Percentiles rank a stretch among this genome's conserved stretches.
Evolutionary conservation across 2,888 invertebrate genomes (phyloP).

Genomic region (Mimumesa dahlbomi): DNA sequence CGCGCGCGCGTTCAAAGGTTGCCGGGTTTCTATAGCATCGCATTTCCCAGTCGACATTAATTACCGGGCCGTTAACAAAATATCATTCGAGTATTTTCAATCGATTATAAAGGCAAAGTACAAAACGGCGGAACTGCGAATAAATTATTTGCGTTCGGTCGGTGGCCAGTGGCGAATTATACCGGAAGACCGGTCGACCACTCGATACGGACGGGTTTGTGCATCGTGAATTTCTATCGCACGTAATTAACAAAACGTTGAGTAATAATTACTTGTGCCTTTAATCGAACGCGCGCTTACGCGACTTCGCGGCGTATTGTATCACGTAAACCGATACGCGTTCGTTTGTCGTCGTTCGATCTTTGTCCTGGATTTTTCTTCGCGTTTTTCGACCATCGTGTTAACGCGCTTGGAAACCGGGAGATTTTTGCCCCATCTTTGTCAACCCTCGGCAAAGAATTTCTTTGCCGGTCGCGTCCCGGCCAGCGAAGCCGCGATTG

Average conservation of each 20-base stretch:
- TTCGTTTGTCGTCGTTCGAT: slow-evolving; percentile 5
- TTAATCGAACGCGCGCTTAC: slow-evolving; percentile 48
- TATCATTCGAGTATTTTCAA: slow-evolving; percentile 53
- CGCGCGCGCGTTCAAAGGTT: slow-evolving; percentile 10
- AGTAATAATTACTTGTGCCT: slow-evolving; percentile 74
- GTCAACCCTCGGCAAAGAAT: not conserved
- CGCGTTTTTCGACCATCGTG: not conserved
- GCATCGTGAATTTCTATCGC: slow-evolving; percentile 47
- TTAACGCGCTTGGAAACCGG: slow-evolving; percentile 18
- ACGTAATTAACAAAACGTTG: slow-evolving; percentile 73
- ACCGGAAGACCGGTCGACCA: slow-evolving; percentile 50
- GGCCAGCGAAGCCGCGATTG: slow-evolving; percentile 51
- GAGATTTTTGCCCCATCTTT: slow-evolving; percentile 1
- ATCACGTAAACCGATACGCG: not conserved
- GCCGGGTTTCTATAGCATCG: slow-evolving; percentile 4
- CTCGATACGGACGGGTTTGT: slow-evolving; percentile 6
- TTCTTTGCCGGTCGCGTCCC: slow-evolving; percentile 25
- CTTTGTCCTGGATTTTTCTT: not conserved
- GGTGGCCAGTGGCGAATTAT: slow-evolving; percentile 48
- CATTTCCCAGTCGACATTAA: slow-evolving; percentile 38
- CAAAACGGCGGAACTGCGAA: slow-evolving; percentile 54
- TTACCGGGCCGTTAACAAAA: slow-evolving; percentile 48
- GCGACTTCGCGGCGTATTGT: slow-evolving; percentile 24
- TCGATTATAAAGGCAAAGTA: slow-evolving; percentile 49
- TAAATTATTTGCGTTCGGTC: slow-evolving; percentile 62